Evolutionary conservation across 2,113 vertebrate species (phyloP).

Genomic region (Delphinapterus leucas): DNA sequence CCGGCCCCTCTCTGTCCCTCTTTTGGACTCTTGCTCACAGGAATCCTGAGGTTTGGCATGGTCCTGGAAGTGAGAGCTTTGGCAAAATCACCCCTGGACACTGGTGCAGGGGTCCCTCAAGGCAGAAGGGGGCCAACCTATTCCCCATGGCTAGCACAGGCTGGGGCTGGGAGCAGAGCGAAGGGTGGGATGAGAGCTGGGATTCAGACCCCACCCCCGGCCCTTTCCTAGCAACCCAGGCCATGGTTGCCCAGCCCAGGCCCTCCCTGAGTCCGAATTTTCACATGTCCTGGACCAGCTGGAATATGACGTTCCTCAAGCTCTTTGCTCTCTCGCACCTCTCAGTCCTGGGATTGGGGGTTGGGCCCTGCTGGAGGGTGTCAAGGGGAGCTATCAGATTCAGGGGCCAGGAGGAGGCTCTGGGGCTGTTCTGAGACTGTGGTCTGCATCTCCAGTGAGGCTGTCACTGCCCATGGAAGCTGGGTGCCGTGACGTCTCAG

Average conservation of each 20-base stretch:
- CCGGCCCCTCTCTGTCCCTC: neutral
- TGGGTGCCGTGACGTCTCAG: constrained; percentile 49
- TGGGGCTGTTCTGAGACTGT: constrained; percentile 68
- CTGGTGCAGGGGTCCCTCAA: neutral
- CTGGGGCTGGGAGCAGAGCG: neutral
- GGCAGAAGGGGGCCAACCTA: neutral
- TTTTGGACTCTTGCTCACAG: neutral
- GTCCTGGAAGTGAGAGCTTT: constrained; percentile 31
- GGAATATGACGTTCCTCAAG: neutral
- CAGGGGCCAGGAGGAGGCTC: constrained; percentile 61
- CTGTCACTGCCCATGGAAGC: constrained; percentile 32
- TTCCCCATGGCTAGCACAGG: neutral
- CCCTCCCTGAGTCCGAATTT: constrained; percentile 49
- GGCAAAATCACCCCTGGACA: constrained; percentile 24
- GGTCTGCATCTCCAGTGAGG: neutral
- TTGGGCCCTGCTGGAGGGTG: constrained; percentile 4
- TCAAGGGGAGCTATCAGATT: constrained; percentile 59
- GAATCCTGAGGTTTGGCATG: neutral
- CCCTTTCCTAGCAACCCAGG: neutral
- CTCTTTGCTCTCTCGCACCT: neutral
- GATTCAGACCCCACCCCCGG: neutral
- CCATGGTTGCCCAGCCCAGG: neutral
- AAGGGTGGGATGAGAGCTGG: neutral
- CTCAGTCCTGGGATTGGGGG: constrained; percentile 34
- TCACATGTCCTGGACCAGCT: constrained; percentile 53